Conservation (phyloP, 2,113 vertebrate species). For the Bos taurus region DNA sequence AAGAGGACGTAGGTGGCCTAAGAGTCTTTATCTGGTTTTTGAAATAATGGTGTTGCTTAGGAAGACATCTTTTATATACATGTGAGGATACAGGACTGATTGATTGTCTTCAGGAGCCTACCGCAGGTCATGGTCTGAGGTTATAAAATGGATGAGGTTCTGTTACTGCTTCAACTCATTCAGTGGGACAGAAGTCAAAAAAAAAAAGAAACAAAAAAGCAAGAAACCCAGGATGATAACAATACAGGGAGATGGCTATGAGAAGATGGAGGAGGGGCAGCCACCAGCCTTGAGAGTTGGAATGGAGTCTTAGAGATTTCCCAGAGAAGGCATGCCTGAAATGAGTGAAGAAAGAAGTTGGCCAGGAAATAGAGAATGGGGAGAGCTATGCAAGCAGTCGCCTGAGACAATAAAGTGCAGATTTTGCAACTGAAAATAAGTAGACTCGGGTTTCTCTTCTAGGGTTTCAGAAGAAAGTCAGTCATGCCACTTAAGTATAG, state of each 20-base stretch:
- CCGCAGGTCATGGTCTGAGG: not conserved
- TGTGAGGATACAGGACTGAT: not conserved
- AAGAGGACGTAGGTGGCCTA: not conserved
- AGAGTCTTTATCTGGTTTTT: not conserved
- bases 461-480: not conserved
- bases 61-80: not conserved
- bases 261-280: not conserved
- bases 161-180: not conserved
- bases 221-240: not conserved
- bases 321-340: not conserved
- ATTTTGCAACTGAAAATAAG: not conserved
- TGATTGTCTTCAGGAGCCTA: not conserved
- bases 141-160: not conserved
- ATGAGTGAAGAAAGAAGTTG: not conserved
- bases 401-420: not conserved
- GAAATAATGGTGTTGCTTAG: not conserved
- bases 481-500: not conserved
- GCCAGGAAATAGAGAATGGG: not conserved
- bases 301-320: not conserved
- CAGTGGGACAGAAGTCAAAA: not conserved
- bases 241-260: not conserved
- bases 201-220: no score
- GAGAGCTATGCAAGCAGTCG: not conserved
- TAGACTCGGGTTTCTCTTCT: not conserved
- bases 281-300: not conserved